Percentiles rank a stretch among this genome's conserved stretches.
phyloP scores from a whole-genome alignment of 53 echinoderm and acorn worm genomes.

The Glandiceps talaboti region DNA sequence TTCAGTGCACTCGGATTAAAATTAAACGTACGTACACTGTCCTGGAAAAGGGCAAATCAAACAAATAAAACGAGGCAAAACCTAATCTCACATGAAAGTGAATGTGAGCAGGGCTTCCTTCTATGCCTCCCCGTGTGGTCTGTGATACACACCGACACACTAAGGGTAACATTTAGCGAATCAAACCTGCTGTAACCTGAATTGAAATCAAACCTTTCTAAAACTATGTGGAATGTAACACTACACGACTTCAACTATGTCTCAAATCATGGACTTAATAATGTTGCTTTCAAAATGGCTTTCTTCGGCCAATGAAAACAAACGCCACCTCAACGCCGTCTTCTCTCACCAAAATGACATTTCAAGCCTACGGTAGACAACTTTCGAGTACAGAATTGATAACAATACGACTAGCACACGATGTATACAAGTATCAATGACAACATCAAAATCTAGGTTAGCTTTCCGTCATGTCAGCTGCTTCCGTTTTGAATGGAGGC shows the following conservation, averaged over 20 bases:
- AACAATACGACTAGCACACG: no score
- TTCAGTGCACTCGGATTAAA: not conserved
- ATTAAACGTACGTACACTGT: not conserved
- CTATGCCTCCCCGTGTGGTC: not conserved
- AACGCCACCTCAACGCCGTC: not conserved
- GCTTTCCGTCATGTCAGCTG: not conserved
- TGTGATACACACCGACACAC: not conserved
- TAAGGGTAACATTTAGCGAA: not conserved
- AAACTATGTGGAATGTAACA: not conserved
- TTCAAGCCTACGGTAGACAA: no score
- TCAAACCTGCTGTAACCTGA: not conserved
- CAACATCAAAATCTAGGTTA: not conserved
- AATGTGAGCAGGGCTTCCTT: not conserved
- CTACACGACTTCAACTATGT: not conserved
- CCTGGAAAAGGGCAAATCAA: not conserved
- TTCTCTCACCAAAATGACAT: no score
- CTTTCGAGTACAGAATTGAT: no score
- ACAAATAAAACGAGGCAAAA: not conserved
- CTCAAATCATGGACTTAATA: not conserved
- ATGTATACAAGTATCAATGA: no score
- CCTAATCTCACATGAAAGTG: not conserved
- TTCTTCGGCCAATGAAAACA: not conserved
- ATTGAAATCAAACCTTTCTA: not conserved
- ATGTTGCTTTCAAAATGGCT: not conserved
- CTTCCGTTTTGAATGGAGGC: conserved; percentile 1